Base-by-base conservation (phyloP, 2,888 invertebrate species). In the Pollenia angustigena region DNA sequence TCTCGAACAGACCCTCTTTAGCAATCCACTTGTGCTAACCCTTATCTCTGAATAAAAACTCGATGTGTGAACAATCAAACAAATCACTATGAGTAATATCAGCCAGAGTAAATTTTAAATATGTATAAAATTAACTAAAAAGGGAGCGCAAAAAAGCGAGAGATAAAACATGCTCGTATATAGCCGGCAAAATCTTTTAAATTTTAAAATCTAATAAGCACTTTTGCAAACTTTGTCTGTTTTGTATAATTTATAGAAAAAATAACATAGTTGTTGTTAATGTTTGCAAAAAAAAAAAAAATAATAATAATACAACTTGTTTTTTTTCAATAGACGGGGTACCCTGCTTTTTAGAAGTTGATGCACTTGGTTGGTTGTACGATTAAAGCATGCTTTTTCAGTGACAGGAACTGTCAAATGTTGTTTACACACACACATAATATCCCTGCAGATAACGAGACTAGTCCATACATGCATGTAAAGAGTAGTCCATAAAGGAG, bases 21-120 rank as follows among this genome's bases (percentile, higher is more conserved):
- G 58, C 78, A 78, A 66, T 60, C 50, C n/a, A 44, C 71, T 54
- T 50, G 32, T 40, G 44, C n/a, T 12, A 72, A 72, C 62, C 16
- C 52, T 69, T 82, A 82, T 82, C 76, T 54, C 54, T 60, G 12
- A 81, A 68, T 42, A 71, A 62, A 40, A 68, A 14, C 46, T 40
- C 40, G 50, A 54, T 32, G 32, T 6, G 4, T 32, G 69, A 42
- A 58, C 60, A 50, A 40, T 4, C 52, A 40, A 52, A 71, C 54
- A 46, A 56, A 50, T 40, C 23, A 48, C 14, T 48, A 52, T 64
- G 16, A 68, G 23, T 46, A 58, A 54, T 56, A 64, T 11, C 8
- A 72, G 52, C 6, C 10, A 42, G 46, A 62, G 75, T 52, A 60
- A 68, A 56, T 23, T 4, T 48, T 2, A 10, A 54, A 66, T 40